A percentile compares a stretch with the other conserved stretches of the same genome.
Conservation (phyloP, 1,140 invertebrate species). For the Idris sp. region DNA sequence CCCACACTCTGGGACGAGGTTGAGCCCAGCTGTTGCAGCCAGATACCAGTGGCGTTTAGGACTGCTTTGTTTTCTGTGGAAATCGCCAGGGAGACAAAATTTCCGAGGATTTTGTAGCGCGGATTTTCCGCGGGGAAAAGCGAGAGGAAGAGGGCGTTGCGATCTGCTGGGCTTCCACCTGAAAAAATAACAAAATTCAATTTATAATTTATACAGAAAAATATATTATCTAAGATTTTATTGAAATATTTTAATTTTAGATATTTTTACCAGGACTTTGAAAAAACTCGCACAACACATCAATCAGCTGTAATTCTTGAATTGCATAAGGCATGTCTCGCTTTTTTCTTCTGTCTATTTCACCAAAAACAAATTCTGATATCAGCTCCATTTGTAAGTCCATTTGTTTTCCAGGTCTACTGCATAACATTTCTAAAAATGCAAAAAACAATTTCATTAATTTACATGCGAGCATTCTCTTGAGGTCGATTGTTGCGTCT, state of each 20-base stretch:
- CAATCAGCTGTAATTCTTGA: conserved; percentile 86
- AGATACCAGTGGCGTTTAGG: conserved; percentile 87
- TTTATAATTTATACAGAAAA: too few species aligned
- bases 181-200: background rate
- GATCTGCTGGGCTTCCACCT: conserved; percentile 83
- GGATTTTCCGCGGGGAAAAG: conserved; percentile 84
- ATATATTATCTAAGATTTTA: too few species aligned
- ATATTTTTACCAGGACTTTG: conserved; percentile 79
- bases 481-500: too few species aligned
- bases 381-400: conserved; percentile 86
- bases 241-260: too few species aligned
- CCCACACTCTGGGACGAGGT: conserved; percentile 85
- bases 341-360: conserved; percentile 83
- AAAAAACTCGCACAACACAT: conserved; percentile 87
- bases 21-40: conserved; percentile 89
- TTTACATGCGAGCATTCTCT: too few species aligned
- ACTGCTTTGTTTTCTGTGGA: conserved; percentile 85
- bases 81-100: conserved; percentile 87
- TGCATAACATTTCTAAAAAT: conserved; percentile 73
- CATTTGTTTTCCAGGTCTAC: conserved; percentile 79
- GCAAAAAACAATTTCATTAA: too few species aligned
- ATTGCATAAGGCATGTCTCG: conserved; percentile 79
- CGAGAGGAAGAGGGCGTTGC: conserved; percentile 89
- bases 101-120: conserved; percentile 85
- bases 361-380: conserved; percentile 89